Conservation (phyloP, 2,888 invertebrate species). For the Lumbricus terrestris region DNA sequence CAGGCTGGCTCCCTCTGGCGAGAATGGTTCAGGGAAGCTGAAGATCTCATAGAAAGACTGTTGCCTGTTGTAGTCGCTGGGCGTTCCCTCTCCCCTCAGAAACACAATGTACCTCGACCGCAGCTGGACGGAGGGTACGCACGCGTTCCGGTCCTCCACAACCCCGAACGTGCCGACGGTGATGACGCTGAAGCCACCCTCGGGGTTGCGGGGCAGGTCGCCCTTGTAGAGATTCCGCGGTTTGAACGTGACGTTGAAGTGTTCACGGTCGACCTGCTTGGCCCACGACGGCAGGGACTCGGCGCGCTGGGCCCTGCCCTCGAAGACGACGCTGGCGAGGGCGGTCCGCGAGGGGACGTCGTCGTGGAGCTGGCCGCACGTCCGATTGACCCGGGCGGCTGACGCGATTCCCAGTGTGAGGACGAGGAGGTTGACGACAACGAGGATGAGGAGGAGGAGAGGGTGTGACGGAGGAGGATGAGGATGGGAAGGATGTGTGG, state of each 20-base stretch:
- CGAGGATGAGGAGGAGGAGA: background rate
- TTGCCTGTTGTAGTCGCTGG: background rate
- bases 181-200: constrained; percentile 5
- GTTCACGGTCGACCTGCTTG: constrained; percentile 5
- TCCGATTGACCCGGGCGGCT: constrained; percentile 11
- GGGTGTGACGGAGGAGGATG: background rate
- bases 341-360: constrained; percentile 26
- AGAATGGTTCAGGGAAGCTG: constrained; percentile 24
- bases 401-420: background rate
- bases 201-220: background rate
- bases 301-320: constrained; percentile 20
- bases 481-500: background rate
- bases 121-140: constrained; percentile 25
- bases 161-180: constrained; percentile 24
- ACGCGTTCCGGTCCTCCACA: constrained; percentile 14
- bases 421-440: background rate
- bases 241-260: constrained; percentile 29
- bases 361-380: constrained; percentile 18
- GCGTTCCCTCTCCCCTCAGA: background rate
- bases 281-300: constrained; percentile 6
- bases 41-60: constrained; percentile 22
- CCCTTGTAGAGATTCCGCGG: constrained; percentile 24
- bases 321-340: constrained; percentile 23
- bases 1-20: background rate
- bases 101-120: constrained; percentile 22